phyloP scores from a whole-genome alignment of 2,888 invertebrate genomes.

The Ischnura elegans region DNA sequence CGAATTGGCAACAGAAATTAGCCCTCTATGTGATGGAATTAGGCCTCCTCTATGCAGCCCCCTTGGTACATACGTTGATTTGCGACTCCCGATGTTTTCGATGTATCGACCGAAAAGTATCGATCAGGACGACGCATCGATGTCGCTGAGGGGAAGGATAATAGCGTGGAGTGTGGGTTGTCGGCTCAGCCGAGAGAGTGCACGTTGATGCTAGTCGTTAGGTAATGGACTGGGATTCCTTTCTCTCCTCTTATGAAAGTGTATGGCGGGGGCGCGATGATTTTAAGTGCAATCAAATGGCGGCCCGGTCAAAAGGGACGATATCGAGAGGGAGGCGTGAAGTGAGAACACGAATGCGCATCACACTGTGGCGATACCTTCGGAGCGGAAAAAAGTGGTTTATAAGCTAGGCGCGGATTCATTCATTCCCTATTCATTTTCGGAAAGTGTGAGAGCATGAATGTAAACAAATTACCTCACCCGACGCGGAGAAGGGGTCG shows the following conservation, averaged over 20 bases:
- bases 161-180: not conserved
- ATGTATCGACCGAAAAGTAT: too few relatives aligned
- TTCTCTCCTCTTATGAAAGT: too few relatives aligned
- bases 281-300: conserved; percentile 15
- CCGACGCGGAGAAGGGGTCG: not conserved
- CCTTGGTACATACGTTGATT: too few relatives aligned
- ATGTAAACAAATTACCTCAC: not conserved
- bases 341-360: not conserved
- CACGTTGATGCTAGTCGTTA: not conserved
- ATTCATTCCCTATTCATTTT: not conserved
- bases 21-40: too few relatives aligned
- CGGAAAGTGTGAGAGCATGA: not conserved
- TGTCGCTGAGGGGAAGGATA: not conserved
- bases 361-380: not conserved
- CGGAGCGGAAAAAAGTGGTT: not conserved
- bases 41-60: too few relatives aligned
- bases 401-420: not conserved
- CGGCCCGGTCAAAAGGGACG: not conserved
- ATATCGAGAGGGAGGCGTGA: not conserved
- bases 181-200: not conserved
- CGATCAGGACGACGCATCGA: too few relatives aligned
- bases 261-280: not conserved
- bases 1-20: too few relatives aligned
- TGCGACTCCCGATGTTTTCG: too few relatives aligned
- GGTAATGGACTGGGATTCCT: not conserved